phyloP scores from a whole-genome alignment of 2,113 vertebrate species.

The Malurus alboscapulatus region DNA sequence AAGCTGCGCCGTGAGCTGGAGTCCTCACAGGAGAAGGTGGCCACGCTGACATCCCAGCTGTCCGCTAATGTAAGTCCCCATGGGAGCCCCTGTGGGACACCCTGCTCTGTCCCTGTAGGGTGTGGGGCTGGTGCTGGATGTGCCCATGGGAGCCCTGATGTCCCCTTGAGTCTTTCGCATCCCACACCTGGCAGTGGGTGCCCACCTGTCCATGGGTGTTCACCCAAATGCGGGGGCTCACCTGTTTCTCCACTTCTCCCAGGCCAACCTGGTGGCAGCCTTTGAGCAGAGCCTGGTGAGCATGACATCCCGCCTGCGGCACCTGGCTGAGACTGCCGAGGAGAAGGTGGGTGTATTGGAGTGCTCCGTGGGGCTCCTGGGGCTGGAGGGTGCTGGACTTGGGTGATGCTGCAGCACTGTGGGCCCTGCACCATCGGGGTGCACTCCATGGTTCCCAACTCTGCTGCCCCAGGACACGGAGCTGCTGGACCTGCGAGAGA shows the following conservation, averaged over 20 bases:
- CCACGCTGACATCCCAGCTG: constrained; percentile 88
- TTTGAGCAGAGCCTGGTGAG: constrained; percentile 93
- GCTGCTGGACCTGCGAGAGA: constrained; percentile 87
- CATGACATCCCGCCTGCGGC: constrained; percentile 91
- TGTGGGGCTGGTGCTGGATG: accelerated
- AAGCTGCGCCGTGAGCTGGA: constrained; percentile 92
- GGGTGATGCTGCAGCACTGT: not conserved
- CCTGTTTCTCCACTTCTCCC: not conserved
- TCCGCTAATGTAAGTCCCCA: constrained; percentile 85
- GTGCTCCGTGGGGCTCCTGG: accelerated
- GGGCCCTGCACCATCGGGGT: accelerated
- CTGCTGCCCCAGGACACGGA: constrained; percentile 81
- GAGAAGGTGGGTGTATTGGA: constrained; percentile 81
- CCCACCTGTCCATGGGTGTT: accelerated
- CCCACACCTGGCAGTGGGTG: too few species aligned
- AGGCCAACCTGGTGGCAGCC: constrained; percentile 95
- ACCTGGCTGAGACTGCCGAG: constrained; percentile 85
- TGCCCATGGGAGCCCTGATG: not conserved
- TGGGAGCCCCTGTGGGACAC: accelerated
- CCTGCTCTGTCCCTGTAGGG: accelerated
- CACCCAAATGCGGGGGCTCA: not conserved
- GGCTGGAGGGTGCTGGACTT: not conserved
- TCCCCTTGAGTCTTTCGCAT: not conserved
- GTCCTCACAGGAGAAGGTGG: constrained; percentile 95
- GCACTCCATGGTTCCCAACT: not conserved